Percentiles rank a stretch among this genome's conserved stretches.
phyloP scores from a whole-genome alignment of 2,113 vertebrate genomes.

The Theristicus caerulescens region DNA sequence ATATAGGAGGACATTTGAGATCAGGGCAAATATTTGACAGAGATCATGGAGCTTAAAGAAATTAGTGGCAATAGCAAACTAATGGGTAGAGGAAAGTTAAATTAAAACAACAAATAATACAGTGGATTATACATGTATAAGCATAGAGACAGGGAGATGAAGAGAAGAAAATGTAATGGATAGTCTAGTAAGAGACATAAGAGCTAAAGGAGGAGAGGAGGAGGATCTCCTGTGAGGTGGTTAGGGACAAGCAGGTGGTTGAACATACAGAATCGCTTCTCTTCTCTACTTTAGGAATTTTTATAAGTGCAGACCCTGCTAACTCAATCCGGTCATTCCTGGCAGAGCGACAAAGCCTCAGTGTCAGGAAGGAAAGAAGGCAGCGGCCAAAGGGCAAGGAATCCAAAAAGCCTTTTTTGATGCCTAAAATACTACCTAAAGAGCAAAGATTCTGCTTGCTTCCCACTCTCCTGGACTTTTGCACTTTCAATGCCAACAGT shows the following conservation, averaged over 20 bases:
- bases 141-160: neutral
- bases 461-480: neutral
- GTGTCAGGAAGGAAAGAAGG: neutral
- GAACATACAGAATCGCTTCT: neutral
- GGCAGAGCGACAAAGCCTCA: neutral
- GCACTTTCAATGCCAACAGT: rapidly evolving
- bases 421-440: neutral
- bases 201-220: neutral
- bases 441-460: neutral
- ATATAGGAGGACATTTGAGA: neutral
- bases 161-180: neutral
- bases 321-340: neutral
- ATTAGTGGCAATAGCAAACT: neutral
- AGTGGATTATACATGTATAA: neutral
- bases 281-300: neutral
- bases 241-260: neutral
- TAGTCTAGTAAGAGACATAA: neutral
- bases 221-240: neutral
- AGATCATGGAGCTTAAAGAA: neutral
- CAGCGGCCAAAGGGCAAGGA: neutral
- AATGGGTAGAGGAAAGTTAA: neutral
- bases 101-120: neutral
- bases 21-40: neutral
- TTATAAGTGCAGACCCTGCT: neutral
- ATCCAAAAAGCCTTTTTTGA: neutral